phyloP scores from a whole-genome alignment of 64 coral and sea anemone species.

The Montipora efflorescens region DNA sequence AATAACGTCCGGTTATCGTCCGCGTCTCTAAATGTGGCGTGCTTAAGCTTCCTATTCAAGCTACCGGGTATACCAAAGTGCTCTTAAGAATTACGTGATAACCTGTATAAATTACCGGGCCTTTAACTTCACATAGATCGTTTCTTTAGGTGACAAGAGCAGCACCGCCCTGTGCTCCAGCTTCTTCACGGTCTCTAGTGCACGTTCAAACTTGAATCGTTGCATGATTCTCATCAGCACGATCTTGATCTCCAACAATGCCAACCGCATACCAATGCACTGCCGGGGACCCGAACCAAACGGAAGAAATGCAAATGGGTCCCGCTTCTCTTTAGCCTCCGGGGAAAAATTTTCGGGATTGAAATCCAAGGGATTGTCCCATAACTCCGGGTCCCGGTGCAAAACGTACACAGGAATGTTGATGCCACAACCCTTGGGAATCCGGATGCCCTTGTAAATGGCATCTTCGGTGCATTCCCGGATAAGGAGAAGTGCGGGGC shows the following conservation, averaged over 20 bases:
- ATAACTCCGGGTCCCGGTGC: conserved; percentile 81
- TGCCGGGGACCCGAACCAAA: conserved; percentile 85
- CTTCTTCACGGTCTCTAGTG: conserved; percentile 54
- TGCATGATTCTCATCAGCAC: conserved; percentile 56
- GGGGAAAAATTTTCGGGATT: conserved; percentile 74
- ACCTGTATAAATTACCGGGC: conserved; percentile 32
- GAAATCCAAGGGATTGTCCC: conserved; percentile 77
- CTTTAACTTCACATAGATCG: conserved; percentile 54
- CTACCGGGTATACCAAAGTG: too few species aligned
- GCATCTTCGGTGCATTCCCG: conserved; percentile 52
- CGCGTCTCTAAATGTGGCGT: too few species aligned
- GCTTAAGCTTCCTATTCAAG: too few species aligned
- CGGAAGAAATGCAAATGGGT: conserved; percentile 75
- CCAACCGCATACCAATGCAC: conserved; percentile 81
- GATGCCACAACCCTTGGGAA: conserved; percentile 77
- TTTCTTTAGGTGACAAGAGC: conserved; percentile 65
- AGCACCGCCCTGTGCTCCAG: conserved; percentile 63
- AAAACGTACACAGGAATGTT: conserved; percentile 72
- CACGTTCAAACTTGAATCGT: conserved; percentile 71
- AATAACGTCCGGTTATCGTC: too few species aligned
- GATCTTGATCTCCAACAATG: conserved; percentile 75
- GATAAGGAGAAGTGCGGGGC: conserved; percentile 57
- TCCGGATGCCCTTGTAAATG: conserved; percentile 59
- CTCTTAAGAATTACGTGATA: too few species aligned
- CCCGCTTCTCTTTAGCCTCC: conserved; percentile 74